These are phyloP conservation scores for Xiphorhynchus elegans DNA, from an alignment of 2,113 vertebrate genomes.

Conservation along the genomic window DNA sequence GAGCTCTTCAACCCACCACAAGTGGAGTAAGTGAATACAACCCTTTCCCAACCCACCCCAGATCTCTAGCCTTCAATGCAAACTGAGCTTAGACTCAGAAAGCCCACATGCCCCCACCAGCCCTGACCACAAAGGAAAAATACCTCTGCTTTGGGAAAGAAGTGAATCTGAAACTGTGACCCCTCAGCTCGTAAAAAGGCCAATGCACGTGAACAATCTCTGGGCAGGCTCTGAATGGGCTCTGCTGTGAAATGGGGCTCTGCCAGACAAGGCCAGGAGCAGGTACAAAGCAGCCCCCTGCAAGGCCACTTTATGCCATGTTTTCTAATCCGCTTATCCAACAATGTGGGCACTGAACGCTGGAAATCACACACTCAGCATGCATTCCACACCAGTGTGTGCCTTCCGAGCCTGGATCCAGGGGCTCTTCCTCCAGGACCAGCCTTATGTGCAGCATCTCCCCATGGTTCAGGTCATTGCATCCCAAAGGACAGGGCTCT, in stretches of 20 bases:
- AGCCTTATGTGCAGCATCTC: not conserved
- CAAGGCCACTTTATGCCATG: constrained; percentile 47
- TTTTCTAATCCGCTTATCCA: constrained; percentile 67
- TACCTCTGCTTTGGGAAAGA: constrained; percentile 48
- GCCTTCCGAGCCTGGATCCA: not conserved
- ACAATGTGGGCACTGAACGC: constrained; percentile 54
- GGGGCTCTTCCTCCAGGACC: not conserved
- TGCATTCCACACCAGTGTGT: constrained; percentile 1
- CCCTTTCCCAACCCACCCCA: not conserved
- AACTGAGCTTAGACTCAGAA: not conserved
- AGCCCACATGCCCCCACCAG: not conserved
- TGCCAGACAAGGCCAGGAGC: constrained; percentile 49
- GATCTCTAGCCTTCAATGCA: not conserved
- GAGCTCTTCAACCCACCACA: not conserved
- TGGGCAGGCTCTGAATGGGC: not conserved
- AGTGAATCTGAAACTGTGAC: constrained; percentile 67
- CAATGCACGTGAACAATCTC: constrained; percentile 73
- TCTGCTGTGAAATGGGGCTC: constrained; percentile 15
- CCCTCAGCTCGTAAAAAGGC: constrained; percentile 63
- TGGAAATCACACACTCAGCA: constrained; percentile 58
- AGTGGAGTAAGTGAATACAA: not conserved
- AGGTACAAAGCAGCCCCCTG: constrained; percentile 69
- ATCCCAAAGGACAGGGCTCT: not conserved
- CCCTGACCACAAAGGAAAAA: not conserved
- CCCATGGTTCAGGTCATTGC: not conserved